Base-by-base conservation (phyloP, 2,888 invertebrate species). In the Vannuccia rotundouncinata region DNA sequence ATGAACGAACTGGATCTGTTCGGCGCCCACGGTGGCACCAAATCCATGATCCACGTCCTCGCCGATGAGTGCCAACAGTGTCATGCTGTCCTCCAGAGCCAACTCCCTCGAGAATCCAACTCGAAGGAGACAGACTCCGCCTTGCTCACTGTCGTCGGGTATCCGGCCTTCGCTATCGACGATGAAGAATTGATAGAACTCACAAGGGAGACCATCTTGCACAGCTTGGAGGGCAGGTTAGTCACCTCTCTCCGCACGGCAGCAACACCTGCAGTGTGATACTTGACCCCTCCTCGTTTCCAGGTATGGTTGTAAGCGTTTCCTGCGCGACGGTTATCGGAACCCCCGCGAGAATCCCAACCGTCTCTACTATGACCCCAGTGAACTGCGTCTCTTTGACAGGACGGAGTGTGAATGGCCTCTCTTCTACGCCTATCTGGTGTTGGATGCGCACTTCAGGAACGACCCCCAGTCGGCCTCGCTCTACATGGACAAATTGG, bases 401-500 rank as follows among this genome's bases (percentile, higher is more conserved):
- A 94, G 95, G 84, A 97, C 99, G 85, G 99, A 99, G 89, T 98
- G 98, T 89, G 98, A 99, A 90, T 98, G 98, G 98, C 98, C 98
- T 0, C 87, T 98, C 79, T 98, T 98, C 88, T 95, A 93, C 88
- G 95, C 95, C 85, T 96, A 96, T 86, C 90, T 96, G 80, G 92
- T 95, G 83, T 90, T 99, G 75, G 97, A 99, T 88, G 94, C 93
- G 85, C 92, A 93, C 84, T 97, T 97, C 89, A 92, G 92, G 91
- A 94, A 93, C 31, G 93, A 95, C 87, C 92, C 92, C 85, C 91
- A 91, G 80, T 28, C 25, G 25, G 82, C 82, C 1, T 5, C 17
- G 0, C 83, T 92, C 92, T 92, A 83, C 94, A 93, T 85, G 91
- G 92, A 78, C 13, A 30, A 79, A 29, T 31, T 82, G 28, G 79